Evolutionary conservation across 2,888 invertebrate genomes (phyloP).

Genomic region (Rhodophaea formosa): DNA sequence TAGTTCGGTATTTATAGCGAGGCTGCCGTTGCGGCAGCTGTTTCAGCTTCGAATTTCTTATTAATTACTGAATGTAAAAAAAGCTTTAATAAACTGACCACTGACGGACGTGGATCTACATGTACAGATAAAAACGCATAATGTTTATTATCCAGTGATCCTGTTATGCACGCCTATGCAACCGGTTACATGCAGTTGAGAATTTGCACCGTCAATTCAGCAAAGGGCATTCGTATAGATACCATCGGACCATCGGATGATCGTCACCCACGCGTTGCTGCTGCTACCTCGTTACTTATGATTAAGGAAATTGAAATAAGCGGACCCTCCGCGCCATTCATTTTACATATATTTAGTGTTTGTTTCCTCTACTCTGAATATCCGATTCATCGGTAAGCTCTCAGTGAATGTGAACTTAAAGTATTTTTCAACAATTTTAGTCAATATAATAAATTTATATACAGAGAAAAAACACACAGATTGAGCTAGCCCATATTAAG

Average conservation of each 20-base stretch:
- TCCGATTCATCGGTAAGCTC: neutral
- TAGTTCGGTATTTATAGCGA: slow-evolving; percentile 45
- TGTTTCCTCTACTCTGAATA: neutral
- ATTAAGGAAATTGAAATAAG: slow-evolving; percentile 39
- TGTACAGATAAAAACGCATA: neutral
- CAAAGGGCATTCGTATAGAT: slow-evolving; percentile 50
- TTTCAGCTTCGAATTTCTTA: slow-evolving; percentile 41
- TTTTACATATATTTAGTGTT: slow-evolving; percentile 2
- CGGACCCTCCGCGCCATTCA: slow-evolving; percentile 32
- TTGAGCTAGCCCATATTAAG: too few relatives aligned
- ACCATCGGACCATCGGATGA: slow-evolving; percentile 61
- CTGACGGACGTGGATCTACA: neutral
- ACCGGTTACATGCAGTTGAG: slow-evolving; percentile 20
- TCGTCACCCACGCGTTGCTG: slow-evolving; percentile 58
- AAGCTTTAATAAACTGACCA: slow-evolving; percentile 1
- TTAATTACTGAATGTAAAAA: slow-evolving; percentile 28
- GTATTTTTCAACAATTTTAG: too few relatives aligned
- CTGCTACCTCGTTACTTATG: slow-evolving; percentile 60
- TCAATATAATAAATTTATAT: too few relatives aligned
- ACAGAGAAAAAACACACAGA: too few relatives aligned
- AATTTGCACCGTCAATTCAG: slow-evolving; percentile 37
- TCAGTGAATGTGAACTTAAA: neutral
- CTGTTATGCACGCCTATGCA: slow-evolving; percentile 11
- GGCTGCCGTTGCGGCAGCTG: slow-evolving; percentile 43
- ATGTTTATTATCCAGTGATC: neutral